These are phyloP conservation scores for Noctilio leporinus DNA, from an alignment of 2,113 vertebrate genomes.

Conservation along the genomic window DNA sequence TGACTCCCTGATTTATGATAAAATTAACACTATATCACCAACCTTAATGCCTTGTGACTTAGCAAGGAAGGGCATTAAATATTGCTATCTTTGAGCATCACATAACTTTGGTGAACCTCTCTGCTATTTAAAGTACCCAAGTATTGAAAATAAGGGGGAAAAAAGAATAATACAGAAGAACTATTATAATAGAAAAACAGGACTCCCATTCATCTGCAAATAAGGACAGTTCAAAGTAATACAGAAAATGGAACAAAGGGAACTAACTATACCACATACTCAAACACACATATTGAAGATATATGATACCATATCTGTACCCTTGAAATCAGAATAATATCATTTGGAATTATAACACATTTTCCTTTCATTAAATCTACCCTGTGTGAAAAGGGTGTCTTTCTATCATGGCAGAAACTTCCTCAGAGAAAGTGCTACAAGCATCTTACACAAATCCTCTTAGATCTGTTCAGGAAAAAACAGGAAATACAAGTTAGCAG, in stretches of 20 bases:
- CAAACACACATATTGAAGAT: constrained; percentile 63
- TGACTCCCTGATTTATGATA: neutral
- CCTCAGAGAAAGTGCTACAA: neutral
- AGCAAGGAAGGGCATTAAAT: constrained; percentile 71
- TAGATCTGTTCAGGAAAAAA: neutral
- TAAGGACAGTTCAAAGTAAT: constrained; percentile 81
- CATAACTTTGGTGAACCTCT: constrained; percentile 74
- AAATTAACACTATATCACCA: neutral
- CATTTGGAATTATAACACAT: constrained; percentile 73
- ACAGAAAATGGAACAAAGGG: constrained; percentile 76
- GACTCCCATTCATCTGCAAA: constrained; percentile 81
- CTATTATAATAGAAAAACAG: constrained; percentile 79
- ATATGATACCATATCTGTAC: constrained; percentile 77
- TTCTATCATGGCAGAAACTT: constrained; percentile 54
- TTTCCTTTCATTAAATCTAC: constrained; percentile 50
- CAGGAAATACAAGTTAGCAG: neutral
- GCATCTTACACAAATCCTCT: neutral
- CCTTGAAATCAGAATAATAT: constrained; percentile 76
- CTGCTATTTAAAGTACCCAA: constrained; percentile 70
- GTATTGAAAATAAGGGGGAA: constrained; percentile 78
- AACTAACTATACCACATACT: constrained; percentile 71
- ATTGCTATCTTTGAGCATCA: constrained; percentile 69
- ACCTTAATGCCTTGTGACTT: constrained; percentile 39
- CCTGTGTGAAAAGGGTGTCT: constrained; percentile 64
- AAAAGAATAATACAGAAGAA: constrained; percentile 76